Conservation (phyloP, 2,113 vertebrate genomes). For the Megaceryle torquata region DNA sequence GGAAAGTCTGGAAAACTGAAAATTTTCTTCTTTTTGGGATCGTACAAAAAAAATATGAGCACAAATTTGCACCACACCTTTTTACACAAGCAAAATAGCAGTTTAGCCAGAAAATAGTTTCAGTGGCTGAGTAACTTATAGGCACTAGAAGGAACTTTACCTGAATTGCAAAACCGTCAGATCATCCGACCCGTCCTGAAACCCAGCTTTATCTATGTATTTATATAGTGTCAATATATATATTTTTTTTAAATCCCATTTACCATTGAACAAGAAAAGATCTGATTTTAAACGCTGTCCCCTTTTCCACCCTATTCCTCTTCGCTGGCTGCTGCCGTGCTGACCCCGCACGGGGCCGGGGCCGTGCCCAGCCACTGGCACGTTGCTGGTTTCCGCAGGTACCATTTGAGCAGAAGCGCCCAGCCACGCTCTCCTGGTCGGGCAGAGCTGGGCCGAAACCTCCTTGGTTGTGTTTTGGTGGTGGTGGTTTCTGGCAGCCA, state of each 20-base stretch:
- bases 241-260: slow-evolving; percentile 55
- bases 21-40: slow-evolving; percentile 8
- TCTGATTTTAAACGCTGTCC: slow-evolving; percentile 23
- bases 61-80: slow-evolving; percentile 64
- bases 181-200: neutral
- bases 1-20: neutral
- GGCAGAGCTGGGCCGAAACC: neutral
- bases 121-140: neutral
- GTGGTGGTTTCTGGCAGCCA: neutral
- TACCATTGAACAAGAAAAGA: slow-evolving; percentile 9
- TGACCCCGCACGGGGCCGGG: neutral
- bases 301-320: neutral
- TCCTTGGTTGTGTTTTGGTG: neutral
- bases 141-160: slow-evolving; percentile 13
- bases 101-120: neutral
- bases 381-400: neutral
- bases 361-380: neutral
- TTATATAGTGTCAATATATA: slow-evolving; percentile 30
- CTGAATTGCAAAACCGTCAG: neutral
- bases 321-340: neutral
- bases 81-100: neutral
- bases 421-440: neutral
- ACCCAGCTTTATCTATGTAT: slow-evolving; percentile 54
- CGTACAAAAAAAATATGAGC: slow-evolving; percentile 33
- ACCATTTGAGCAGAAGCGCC: neutral